Evolutionary conservation across 2,888 invertebrate species (phyloP).

Genomic region (Maniola hyperantus): DNA sequence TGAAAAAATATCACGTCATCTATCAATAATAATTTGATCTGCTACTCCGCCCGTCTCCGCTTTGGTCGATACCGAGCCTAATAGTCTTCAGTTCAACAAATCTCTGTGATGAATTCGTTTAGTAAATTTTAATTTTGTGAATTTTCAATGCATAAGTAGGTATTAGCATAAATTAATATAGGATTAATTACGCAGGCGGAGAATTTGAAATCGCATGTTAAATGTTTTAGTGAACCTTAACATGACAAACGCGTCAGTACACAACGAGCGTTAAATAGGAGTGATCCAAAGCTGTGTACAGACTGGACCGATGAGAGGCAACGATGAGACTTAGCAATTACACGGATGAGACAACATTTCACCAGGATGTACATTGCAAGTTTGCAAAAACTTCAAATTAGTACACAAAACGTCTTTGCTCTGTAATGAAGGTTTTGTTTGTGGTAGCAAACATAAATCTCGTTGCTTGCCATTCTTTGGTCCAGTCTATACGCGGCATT

Average conservation of each 20-base stretch:
- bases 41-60: too few species aligned
- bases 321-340: too few species aligned
- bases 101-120: conserved; percentile 79
- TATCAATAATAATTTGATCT: too few species aligned
- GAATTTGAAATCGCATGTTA: conserved; percentile 44
- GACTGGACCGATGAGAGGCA: not conserved
- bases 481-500: not conserved
- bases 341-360: too few species aligned
- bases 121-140: conserved; percentile 61
- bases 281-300: conserved; percentile 10
- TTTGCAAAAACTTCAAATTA: too few species aligned
- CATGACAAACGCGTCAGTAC: conserved; percentile 62
- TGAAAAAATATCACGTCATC: too few species aligned
- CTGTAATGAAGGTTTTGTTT: too few species aligned
- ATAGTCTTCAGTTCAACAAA: conserved; percentile 65
- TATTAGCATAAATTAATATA: conserved; percentile 48
- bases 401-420: too few species aligned
- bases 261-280: conserved; percentile 29
- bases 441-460: not conserved
- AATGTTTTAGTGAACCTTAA: conserved; percentile 48
- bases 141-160: conserved; percentile 64
- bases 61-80: too few species aligned
- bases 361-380: too few species aligned
- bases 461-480: not conserved
- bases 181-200: conserved; percentile 53